Evolutionary conservation across 2,113 vertebrate genomes (phyloP), one percentile per base, ranked within the genome.

Genomic region (Hemichromis elongatus): DNA sequence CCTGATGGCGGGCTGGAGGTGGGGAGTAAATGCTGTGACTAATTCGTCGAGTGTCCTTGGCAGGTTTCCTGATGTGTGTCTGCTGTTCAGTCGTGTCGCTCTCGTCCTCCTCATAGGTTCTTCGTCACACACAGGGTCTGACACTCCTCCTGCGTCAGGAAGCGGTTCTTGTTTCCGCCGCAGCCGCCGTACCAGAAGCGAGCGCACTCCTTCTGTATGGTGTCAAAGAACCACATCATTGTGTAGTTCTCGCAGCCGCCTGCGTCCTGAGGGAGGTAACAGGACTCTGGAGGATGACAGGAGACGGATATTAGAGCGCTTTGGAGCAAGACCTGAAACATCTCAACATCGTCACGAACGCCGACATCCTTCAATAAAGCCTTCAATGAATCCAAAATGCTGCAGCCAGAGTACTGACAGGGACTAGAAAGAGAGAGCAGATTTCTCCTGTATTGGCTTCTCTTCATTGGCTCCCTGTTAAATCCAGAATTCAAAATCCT

Each of bases 151-250:
- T 93, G 81, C 1, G 95, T 97, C 70, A 94, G 75, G 85, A 98
- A 98, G 77, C 92, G 92, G 89, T 97, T 98, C 26, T 26, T 86
- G 24, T 97, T 98, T 50, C 96, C 97, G 33, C 92, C 95, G 63
- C 97, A 98, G 93, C 97, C 94, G 1, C 98, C 94, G 4, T 95
- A 97, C 97, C 97, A 98, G 95, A 98, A 98, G 13, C 79, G 94
- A 9, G 50, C 26, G 45, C 97, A 98, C 2, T 86, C 83, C 52
- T 77, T 88, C 84, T 93, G 88, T 3, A 95, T 18, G 21, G 79
- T 80, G 92, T 96, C 11, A 0, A 96, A 98, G 93, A 94, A 96
- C 97, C 97, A 99, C 78, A 95, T 96, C 85, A 97, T 93, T 77
- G 45, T 3, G 14, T 96, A 97, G 45, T 96, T 45, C 77, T 91